phyloP scores from a whole-genome alignment of 2,113 vertebrate genomes.

The Bagarius yarrelli region DNA sequence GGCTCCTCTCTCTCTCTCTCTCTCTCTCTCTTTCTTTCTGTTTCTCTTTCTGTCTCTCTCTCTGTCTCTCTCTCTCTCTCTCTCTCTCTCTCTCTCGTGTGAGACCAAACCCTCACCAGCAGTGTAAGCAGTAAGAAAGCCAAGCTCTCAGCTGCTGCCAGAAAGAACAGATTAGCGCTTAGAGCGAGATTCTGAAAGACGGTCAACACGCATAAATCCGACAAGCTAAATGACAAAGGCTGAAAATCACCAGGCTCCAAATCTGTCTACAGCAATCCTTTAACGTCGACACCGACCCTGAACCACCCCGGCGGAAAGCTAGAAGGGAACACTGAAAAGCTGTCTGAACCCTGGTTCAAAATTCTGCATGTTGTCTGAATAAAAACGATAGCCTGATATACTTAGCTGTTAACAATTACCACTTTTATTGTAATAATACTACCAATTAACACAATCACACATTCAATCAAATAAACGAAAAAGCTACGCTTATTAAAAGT shows the following conservation, averaged over 20 bases:
- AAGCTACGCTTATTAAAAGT: constrained; percentile 12
- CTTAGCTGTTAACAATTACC: constrained; percentile 17
- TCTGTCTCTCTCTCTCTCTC: constrained; percentile 1
- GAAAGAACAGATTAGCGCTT: constrained; percentile 48
- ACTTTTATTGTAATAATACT: constrained; percentile 24
- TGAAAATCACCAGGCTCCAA: constrained; percentile 14
- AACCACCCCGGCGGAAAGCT: background rate
- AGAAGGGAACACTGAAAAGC: background rate
- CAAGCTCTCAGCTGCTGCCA: constrained; percentile 38
- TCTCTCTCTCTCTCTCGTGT: constrained; percentile 10
- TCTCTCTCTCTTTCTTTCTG: constrained; percentile 19
- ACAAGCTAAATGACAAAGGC: constrained; percentile 17
- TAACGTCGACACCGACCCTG: background rate
- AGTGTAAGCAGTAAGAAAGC: constrained; percentile 46
- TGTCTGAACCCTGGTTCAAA: background rate
- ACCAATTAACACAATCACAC: constrained; percentile 28
- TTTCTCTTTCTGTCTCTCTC: constrained; percentile 3
- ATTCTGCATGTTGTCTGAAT: background rate
- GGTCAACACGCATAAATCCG: background rate
- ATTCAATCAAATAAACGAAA: constrained; percentile 2
- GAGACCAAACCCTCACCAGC: constrained; percentile 43
- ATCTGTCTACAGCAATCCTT: constrained; percentile 4
- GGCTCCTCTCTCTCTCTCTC: constrained; percentile 14
- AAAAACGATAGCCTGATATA: constrained; percentile 2
- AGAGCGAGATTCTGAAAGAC: constrained; percentile 29